Evolutionary conservation across 2,113 vertebrate species (phyloP).

Genomic region (Phainopepla nitens): DNA sequence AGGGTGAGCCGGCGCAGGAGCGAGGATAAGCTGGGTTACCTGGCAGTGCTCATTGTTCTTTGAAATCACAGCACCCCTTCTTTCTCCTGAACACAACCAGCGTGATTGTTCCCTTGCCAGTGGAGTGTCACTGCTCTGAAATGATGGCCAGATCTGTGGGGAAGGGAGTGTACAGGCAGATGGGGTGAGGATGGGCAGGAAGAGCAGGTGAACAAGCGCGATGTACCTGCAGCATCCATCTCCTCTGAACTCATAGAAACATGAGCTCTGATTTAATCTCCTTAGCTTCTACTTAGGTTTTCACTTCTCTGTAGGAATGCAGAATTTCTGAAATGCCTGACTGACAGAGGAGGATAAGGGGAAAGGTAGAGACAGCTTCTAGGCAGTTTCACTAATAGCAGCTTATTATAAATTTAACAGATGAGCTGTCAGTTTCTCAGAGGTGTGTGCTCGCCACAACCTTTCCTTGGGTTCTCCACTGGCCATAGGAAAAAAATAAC

Average conservation of each 20-base stretch:
- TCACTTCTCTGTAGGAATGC: neutral
- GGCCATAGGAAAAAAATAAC: neutral
- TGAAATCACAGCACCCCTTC: neutral
- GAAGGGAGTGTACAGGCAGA: neutral
- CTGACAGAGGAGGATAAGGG: neutral
- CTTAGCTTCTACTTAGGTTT: neutral
- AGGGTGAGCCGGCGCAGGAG: neutral
- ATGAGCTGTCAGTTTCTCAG: neutral
- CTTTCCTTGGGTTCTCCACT: neutral
- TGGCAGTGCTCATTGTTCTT: neutral
- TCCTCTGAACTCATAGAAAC: neutral
- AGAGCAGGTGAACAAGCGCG: accelerated
- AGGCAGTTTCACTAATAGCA: conserved; percentile 30
- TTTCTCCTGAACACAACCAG: neutral
- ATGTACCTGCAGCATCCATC: neutral
- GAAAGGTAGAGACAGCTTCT: neutral
- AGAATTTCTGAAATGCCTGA: neutral
- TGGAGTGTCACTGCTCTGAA: neutral
- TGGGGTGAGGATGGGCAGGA: neutral
- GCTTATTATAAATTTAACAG: conserved; percentile 24
- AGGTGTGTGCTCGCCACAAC: neutral
- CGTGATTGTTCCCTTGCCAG: neutral
- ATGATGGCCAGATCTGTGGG: neutral
- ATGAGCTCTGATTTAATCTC: neutral
- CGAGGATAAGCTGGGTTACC: neutral